These are phyloP conservation scores for Lutraria lutraria DNA, from an alignment of 2,888 invertebrate species.

Conservation along the genomic window DNA sequence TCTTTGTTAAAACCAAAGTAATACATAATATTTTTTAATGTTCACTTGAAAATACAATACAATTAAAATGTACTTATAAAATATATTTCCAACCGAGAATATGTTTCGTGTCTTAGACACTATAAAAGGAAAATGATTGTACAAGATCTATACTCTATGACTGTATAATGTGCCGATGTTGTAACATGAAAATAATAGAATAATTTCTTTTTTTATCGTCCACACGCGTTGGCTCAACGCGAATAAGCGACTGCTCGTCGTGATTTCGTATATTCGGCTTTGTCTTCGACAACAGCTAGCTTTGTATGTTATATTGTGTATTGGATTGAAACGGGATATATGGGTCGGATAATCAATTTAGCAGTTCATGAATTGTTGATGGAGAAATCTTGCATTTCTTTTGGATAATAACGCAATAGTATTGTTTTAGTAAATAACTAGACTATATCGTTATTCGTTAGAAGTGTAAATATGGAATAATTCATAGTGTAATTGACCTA, in stretches of 20 bases:
- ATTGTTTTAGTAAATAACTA: not conserved
- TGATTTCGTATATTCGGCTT: conserved; percentile 15
- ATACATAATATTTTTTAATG: too few species aligned
- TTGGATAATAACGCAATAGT: not conserved
- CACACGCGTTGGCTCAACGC: too few species aligned
- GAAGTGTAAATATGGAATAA: conserved; percentile 17
- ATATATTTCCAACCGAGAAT: too few species aligned
- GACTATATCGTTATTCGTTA: not conserved
- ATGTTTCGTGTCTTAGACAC: too few species aligned
- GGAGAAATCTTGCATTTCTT: not conserved
- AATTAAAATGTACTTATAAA: too few species aligned
- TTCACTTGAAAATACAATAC: too few species aligned
- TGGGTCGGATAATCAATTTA: conserved; percentile 35
- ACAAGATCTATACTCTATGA: too few species aligned
- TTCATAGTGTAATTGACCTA: conserved; percentile 40
- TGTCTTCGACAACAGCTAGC: conserved; percentile 3
- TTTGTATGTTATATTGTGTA: conserved; percentile 36
- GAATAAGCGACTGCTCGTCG: conserved; percentile 30
- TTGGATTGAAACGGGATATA: conserved; percentile 31
- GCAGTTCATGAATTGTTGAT: not conserved
- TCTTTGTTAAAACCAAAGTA: too few species aligned
- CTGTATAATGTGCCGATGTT: too few species aligned
- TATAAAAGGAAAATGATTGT: too few species aligned
- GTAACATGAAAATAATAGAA: too few species aligned
- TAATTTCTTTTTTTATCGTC: too few species aligned